A percentile compares a stretch with the other conserved stretches of the same genome.
Conservation (phyloP, 2,113 vertebrate species). For the Pterocles gutturalis region DNA sequence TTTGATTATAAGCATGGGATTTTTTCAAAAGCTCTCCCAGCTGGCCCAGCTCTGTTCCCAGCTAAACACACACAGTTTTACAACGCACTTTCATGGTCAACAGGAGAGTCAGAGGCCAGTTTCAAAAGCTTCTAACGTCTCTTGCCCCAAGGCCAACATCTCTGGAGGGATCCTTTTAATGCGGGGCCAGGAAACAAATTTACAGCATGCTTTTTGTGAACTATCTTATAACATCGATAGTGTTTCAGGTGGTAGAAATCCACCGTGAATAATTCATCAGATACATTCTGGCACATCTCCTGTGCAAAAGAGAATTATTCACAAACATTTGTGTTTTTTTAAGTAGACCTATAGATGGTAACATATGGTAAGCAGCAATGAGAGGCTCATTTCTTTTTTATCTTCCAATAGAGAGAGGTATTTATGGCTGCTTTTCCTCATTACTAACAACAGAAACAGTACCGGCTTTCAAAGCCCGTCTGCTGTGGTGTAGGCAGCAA, state of each 20-base stretch:
- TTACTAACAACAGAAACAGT: background rate
- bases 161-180: background rate
- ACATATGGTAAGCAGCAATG: background rate
- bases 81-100: background rate
- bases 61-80: background rate
- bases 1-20: background rate
- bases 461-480: background rate
- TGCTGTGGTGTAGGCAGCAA: background rate
- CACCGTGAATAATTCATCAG: background rate
- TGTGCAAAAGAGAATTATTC: background rate
- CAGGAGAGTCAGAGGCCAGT: background rate
- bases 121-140: background rate
- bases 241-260: background rate
- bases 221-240: background rate
- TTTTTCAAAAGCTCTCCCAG: background rate
- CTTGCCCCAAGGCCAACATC: background rate
- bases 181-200: background rate
- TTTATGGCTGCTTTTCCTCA: background rate
- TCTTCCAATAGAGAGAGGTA: background rate
- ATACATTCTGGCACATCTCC: background rate
- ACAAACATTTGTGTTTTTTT: background rate
- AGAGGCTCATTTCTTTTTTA: background rate
- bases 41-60: background rate
- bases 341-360: background rate
- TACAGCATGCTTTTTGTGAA: background rate